These are phyloP conservation scores for Eremophila alpestris DNA, from an alignment of 2,797 vertebrate genomes.

Conservation along the genomic window DNA sequence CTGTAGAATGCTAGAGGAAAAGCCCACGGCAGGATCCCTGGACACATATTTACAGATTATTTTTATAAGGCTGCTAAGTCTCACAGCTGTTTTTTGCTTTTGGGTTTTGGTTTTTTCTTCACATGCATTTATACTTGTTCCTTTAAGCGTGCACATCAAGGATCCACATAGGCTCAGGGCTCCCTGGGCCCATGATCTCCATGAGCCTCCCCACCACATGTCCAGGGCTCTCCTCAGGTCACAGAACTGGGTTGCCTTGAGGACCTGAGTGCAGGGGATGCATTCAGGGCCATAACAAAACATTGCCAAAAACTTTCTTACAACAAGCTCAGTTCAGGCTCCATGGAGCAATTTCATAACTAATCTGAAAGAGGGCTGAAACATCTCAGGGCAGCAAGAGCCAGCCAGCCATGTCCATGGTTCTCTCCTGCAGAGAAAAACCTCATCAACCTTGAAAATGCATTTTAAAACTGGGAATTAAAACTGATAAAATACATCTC, in stretches of 20 bases:
- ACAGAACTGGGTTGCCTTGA: too few relatives aligned
- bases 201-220: neutral
- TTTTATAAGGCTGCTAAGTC: neutral
- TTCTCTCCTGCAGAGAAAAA: neutral
- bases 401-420: neutral
- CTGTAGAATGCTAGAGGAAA: neutral
- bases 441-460: accelerated
- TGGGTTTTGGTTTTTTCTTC: neutral
- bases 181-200: accelerated
- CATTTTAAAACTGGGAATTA: neutral
- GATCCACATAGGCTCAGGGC: neutral
- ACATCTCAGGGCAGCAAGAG: neutral
- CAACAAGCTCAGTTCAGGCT: neutral
- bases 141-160: neutral
- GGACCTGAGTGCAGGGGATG: neutral
- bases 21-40: too few relatives aligned
- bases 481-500: neutral
- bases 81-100: neutral
- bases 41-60: neutral
- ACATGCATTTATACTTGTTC: accelerated
- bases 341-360: neutral
- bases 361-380: neutral
- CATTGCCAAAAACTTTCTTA: neutral
- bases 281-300: neutral
- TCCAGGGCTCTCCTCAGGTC: neutral